These are phyloP conservation scores for Beroe forskalii DNA, from an alignment of 37 sponge, comb jelly and placozoan genomes.

Conservation along the genomic window DNA sequence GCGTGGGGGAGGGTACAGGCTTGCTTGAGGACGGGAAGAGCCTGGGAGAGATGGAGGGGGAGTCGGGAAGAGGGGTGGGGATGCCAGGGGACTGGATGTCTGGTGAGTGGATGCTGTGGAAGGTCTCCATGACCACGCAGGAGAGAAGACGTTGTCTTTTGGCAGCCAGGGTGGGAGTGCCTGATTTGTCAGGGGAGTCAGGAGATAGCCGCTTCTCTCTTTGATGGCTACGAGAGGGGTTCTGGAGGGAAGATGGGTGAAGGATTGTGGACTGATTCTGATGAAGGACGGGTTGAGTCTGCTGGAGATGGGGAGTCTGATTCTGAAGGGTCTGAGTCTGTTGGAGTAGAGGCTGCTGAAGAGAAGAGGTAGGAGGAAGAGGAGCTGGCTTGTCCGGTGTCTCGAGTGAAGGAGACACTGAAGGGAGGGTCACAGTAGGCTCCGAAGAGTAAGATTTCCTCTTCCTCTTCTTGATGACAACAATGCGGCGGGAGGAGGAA, in stretches of 20 bases:
- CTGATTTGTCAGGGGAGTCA: neutral
- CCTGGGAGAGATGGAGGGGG: neutral
- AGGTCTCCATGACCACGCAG: neutral
- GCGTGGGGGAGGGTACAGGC: neutral
- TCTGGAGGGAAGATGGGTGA: too few relatives aligned
- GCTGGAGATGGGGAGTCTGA: too few relatives aligned
- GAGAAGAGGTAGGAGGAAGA: neutral
- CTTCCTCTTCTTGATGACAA: too few relatives aligned
- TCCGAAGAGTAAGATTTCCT: too few relatives aligned
- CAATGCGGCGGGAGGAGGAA: too few relatives aligned
- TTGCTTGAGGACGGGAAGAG: neutral
- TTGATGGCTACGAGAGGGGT: too few relatives aligned
- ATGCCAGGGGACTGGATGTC: conserved; percentile 24
- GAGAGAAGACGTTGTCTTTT: neutral
- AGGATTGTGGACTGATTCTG: too few relatives aligned
- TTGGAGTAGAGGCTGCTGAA: neutral
- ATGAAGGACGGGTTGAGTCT: too few relatives aligned
- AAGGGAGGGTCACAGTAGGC: too few relatives aligned
- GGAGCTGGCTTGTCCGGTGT: too few relatives aligned
- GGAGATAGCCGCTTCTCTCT: neutral
- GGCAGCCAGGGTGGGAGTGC: neutral
- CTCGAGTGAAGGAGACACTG: too few relatives aligned
- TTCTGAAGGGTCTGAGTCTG: neutral
- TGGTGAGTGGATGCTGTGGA: conserved; percentile 31
- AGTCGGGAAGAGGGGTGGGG: neutral